Evolutionary conservation across 2,113 vertebrate genomes (phyloP).

Genomic region (Illadopsis cleaveri): DNA sequence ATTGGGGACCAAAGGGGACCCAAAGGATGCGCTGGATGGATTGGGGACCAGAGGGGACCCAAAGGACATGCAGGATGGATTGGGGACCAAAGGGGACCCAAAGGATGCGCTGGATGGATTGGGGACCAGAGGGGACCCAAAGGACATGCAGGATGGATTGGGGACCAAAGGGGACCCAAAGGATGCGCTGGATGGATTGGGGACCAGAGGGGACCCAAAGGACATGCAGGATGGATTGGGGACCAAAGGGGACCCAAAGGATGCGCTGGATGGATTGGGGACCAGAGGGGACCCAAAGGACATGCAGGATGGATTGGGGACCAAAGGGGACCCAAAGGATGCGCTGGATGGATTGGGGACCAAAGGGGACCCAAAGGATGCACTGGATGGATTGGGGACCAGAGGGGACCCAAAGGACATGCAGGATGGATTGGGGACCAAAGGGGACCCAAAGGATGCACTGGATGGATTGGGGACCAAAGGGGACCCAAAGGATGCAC

Average conservation of each 20-base stretch:
- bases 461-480: not conserved
- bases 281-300: too few relatives aligned
- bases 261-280: not conserved
- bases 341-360: fast-evolving
- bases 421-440: not conserved
- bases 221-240: fast-evolving
- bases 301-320: not conserved
- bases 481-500: not conserved
- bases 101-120: not conserved
- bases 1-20: too few relatives aligned
- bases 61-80: not conserved
- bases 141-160: not conserved
- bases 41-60: not conserved
- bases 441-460: not conserved
- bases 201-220: not conserved
- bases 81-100: not conserved
- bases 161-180: too few relatives aligned
- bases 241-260: too few relatives aligned
- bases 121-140: too few relatives aligned
- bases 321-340: not conserved
- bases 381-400: fast-evolving
- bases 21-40: too few relatives aligned
- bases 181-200: not conserved
- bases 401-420: fast-evolving
- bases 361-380: not conserved